Conservation (phyloP, 2,888 invertebrate species). For the Drosophila kanekoi region DNA sequence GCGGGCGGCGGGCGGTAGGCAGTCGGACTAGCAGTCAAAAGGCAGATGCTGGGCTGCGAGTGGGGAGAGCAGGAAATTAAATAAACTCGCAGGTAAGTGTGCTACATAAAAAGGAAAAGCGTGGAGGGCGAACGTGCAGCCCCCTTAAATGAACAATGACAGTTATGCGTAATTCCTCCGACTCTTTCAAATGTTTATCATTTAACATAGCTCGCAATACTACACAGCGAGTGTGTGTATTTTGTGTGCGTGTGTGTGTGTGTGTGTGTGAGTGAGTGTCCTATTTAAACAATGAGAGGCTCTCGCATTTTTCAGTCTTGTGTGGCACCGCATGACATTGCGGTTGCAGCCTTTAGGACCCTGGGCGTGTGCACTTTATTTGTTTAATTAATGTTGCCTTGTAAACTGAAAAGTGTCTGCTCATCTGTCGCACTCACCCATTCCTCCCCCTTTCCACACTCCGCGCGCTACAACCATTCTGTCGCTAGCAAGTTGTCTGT, state of each 20-base stretch:
- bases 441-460: background rate
- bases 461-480: background rate
- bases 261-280: conserved; percentile 16
- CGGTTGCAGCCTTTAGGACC: conserved; percentile 60
- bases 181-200: conserved; percentile 36
- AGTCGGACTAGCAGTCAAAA: conserved; percentile 41
- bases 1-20: conserved; percentile 10
- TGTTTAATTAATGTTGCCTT: conserved; percentile 78
- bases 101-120: conserved; percentile 31
- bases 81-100: conserved; percentile 69
- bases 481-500: conserved; percentile 12
- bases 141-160: conserved; percentile 58
- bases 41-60: background rate
- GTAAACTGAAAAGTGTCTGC: conserved; percentile 74
- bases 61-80: conserved; percentile 59
- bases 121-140: conserved; percentile 15
- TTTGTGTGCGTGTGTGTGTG: background rate
- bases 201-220: conserved; percentile 46
- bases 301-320: conserved; percentile 55
- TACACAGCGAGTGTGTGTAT: background rate
- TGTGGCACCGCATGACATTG: conserved; percentile 50
- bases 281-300: conserved; percentile 44
- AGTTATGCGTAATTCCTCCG: conserved; percentile 63
- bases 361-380: conserved; percentile 72
- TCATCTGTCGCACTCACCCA: conserved; percentile 26